Base-by-base conservation (phyloP, 2,888 invertebrate species). In the Diploptera punctata region DNA sequence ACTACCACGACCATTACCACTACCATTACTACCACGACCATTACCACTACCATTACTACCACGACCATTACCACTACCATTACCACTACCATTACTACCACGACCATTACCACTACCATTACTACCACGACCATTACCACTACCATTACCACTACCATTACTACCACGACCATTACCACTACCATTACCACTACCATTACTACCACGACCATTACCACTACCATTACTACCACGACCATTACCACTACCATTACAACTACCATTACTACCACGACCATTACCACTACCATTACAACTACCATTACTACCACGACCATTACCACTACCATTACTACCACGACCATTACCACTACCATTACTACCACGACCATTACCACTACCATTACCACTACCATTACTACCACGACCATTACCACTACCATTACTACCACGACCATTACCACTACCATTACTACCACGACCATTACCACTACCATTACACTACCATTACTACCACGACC, bases 401-500 rank as follows among this genome's bases (percentile, higher is more conserved):
- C 54, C 21, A 54, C 54, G n/a, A 3, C 7, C 21, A 54, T 24
- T 54, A 54, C 54, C 21, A 54, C 54, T 9, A 54, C 18, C 10
- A 54, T 24, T 54, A 54, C 54, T 54, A 54, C 54, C 21, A 9
- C 7, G n/a, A 54, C 54, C 21, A 54, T 24, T 54, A 54, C 54
- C 3, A 54, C 54, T 54, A 54, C 54, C 3, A 54, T 2, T 54
- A 54, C 54, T 54, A 54, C 54, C 21, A 3, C 3, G n/a, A 54
- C 54, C 21, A 54, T 24, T 54, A 54, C 19, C 3, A 54, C 54
- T 54, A 18, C 7, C 21, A 18, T 24, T 19, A 54, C 21, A 3
- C 7, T 54, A 3, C 54, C 21, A 54, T 24, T 54, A 9, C 54
- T 54, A 9, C 7, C 21, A 3, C 7, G n/a, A 16, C 54, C 21